phyloP scores from a whole-genome alignment of 2,888 invertebrate species.

The Perizoma affinitatum region DNA sequence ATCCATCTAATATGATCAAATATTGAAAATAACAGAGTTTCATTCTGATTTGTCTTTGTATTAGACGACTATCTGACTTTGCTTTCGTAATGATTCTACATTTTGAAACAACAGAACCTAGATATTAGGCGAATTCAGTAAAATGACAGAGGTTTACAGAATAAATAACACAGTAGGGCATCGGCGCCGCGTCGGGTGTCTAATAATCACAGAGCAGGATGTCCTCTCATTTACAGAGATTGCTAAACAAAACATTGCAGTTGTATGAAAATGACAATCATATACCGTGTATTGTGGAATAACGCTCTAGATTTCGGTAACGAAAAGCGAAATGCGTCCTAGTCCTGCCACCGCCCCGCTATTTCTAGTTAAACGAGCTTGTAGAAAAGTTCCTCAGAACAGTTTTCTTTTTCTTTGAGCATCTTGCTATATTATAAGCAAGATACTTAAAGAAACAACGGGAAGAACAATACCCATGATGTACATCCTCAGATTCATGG shows the following conservation, averaged over 20 bases:
- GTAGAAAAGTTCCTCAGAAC: too few species aligned
- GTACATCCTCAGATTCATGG: too few species aligned
- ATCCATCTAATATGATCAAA: too few species aligned
- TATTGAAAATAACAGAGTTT: too few species aligned
- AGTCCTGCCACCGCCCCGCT: too few species aligned
- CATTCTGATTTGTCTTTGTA: too few species aligned
- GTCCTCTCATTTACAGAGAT: slow-evolving; percentile 46
- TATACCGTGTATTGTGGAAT: slow-evolving; percentile 1
- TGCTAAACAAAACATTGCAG: slow-evolving; percentile 45
- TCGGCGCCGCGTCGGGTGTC: slow-evolving; percentile 32
- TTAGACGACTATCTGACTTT: not conserved
- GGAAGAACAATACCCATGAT: too few species aligned
- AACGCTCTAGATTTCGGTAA: slow-evolving; percentile 5
- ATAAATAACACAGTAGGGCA: slow-evolving; percentile 50
- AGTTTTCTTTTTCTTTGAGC: too few species aligned
- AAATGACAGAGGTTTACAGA: slow-evolving; percentile 52
- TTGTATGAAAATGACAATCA: slow-evolving; percentile 22
- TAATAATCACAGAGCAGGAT: slow-evolving; percentile 64
- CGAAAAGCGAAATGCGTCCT: not conserved
- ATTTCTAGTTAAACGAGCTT: too few species aligned
- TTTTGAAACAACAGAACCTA: slow-evolving; percentile 24
- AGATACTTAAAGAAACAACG: too few species aligned
- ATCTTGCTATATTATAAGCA: too few species aligned
- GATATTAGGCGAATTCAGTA: slow-evolving; percentile 15
- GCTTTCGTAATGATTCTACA: slow-evolving; percentile 11